phyloP scores from a whole-genome alignment of 92 coral and sea anemone genomes.

The Porites rus region DNA sequence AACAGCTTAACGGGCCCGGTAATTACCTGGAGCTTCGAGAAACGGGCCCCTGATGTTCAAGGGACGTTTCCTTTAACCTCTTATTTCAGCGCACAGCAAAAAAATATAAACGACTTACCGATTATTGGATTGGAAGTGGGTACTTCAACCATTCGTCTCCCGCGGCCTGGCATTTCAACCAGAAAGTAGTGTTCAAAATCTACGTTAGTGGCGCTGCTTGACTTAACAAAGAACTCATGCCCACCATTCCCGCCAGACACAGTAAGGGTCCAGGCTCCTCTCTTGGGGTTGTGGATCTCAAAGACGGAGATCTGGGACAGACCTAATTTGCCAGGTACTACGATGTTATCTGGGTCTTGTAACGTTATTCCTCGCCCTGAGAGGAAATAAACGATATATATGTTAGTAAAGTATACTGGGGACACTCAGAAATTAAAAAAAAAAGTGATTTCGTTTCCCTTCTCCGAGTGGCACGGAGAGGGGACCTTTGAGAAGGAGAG shows the following conservation, averaged over 20 bases:
- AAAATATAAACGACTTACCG: constrained; percentile 56
- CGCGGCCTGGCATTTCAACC: constrained; percentile 33
- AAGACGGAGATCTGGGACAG: constrained; percentile 73
- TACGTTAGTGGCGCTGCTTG: constrained; percentile 78
- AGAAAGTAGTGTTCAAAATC: constrained; percentile 82
- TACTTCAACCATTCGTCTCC: constrained; percentile 41
- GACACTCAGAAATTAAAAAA: too few species aligned
- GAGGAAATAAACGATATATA: background rate
- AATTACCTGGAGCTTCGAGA: too few species aligned
- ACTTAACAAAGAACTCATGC: constrained; percentile 77
- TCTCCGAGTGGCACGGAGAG: too few species aligned
- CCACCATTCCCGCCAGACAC: constrained; percentile 68
- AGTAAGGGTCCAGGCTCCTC: constrained; percentile 83
- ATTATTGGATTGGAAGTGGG: constrained; percentile 75
- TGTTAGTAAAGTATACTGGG: too few species aligned
- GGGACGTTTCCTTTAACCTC: background rate
- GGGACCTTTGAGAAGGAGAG: too few species aligned
- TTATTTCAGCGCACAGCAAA: background rate
- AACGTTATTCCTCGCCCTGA: constrained; percentile 56
- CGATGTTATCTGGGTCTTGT: constrained; percentile 40
- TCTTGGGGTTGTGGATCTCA: constrained; percentile 69
- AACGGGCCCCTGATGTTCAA: too few species aligned
- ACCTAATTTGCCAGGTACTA: constrained; percentile 64
- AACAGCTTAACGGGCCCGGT: too few species aligned
- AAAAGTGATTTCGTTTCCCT: too few species aligned